Base-by-base conservation (phyloP, 2,888 invertebrate genomes). In the Chydorus sphaericus region DNA sequence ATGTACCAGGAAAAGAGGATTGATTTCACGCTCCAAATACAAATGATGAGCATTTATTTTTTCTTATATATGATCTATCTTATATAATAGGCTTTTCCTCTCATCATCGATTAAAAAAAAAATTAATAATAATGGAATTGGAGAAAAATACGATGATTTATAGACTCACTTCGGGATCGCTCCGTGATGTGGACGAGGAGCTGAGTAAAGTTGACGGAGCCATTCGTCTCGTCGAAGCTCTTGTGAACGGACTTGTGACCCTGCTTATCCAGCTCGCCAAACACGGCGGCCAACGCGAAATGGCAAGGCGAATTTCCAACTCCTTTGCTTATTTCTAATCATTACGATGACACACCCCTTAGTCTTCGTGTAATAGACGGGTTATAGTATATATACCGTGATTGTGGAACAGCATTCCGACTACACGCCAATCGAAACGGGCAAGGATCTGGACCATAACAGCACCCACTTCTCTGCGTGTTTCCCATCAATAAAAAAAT, bases 261-360 rank as follows among this genome's bases (percentile, higher is more conserved):
- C 4, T 71, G 77, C 66, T 74, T 74, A 11, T 36, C 53, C 28
- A 78, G 71, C 1, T 73, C 71, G 1, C 71, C 72, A 63, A 77
- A 82, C 36, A 86, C 77, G 1, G 83, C 80, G 57, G 80, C 79
- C 62, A 87, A 71, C 4, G 82, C 82, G 66, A 89, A 80, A 68
- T 81, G 83, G 65, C 88, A 89, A 55, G 81, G 79, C 51, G 87
- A 85, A 68, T 85, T 80, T 7, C 86, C 84, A 59, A 76, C 65
- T 33, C 65, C 65, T 18, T 64, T 62, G 23, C 59, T 58, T 10
- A 62, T 62, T 29, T 77, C n/a, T n/a, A n/a, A n/a, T n/a, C n/a
- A n/a, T n/a, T n/a, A n/a, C n/a, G n/a, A n/a, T n/a, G n/a, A n/a
- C n/a, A n/a, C n/a, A n/a, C n/a, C n/a, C n/a, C n/a, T n/a, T n/a